A percentile compares a stretch with the other conserved stretches of the same genome.
Conservation (phyloP, 2,113 vertebrate genomes). For the Sprattus sprattus region DNA sequence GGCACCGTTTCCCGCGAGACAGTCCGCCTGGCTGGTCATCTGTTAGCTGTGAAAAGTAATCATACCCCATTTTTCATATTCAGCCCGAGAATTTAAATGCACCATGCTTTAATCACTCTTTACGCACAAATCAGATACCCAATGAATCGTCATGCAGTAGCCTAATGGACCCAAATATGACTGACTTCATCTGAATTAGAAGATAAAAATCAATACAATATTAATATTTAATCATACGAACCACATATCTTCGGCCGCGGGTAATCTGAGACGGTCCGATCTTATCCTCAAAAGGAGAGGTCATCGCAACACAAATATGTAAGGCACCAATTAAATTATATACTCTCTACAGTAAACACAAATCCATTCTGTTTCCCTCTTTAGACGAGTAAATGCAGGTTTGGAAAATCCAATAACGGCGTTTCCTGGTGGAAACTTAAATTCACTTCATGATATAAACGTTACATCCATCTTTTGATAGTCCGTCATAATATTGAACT, state of each 20-base stretch:
- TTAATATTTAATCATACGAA: conserved; percentile 16
- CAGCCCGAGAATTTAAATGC: neutral
- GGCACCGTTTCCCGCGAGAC: conserved; percentile 78
- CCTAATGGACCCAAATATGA: neutral
- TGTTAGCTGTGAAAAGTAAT: conserved; percentile 47
- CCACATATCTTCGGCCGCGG: conserved; percentile 4
- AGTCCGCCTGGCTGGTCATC: conserved; percentile 75
- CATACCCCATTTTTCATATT: neutral
- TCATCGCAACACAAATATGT: conserved; percentile 1
- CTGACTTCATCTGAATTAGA: neutral
- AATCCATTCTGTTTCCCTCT: neutral
- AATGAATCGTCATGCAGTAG: neutral
- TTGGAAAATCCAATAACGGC: neutral
- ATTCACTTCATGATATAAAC: neutral
- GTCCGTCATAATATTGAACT: neutral
- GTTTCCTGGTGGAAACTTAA: neutral
- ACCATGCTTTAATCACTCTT: neutral
- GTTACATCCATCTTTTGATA: neutral
- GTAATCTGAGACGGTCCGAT: neutral
- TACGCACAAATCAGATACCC: neutral
- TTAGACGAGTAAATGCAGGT: neutral
- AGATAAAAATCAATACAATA: conserved; percentile 3
- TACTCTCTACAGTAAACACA: neutral
- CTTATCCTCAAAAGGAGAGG: conserved; percentile 16
- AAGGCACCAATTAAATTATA: neutral